Evolutionary conservation across 2,888 invertebrate species (phyloP), one percentile per base, ranked within the genome.

Genomic region (Mermis nigrescens): DNA sequence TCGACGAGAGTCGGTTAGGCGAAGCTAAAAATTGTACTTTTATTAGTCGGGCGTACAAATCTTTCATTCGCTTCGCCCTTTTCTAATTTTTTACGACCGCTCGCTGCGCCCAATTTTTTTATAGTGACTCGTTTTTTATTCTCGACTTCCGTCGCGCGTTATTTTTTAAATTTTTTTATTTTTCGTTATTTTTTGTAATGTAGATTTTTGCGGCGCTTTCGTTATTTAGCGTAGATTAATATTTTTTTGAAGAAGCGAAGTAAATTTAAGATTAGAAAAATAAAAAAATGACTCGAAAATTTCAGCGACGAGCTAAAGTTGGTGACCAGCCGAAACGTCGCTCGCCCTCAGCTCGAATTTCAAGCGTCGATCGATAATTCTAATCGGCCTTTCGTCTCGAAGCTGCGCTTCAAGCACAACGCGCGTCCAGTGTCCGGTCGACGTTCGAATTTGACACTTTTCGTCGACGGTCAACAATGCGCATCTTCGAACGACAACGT

Each of bases 401-500:
- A 66, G 54, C 59, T 69, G 45, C 59, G 53, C 12, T 31, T 61
- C 38, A 67, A 65, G 26, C 64, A 64, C 54, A 64, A 65, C 38
- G 53, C 31, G 2, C 31, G 15, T 27, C 45, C 22, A 46, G n/a
- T 12, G 31, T n/a, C n/a, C n/a, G n/a, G n/a, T n/a, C 54, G 7
- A 28, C 15, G 12, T 12, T 4, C 4, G 4, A 7, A 26, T 7
- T 12, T 26, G 24, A 12, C 29, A 29, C 12, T 12, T 15, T 15
- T 38, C 38, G 38, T 38, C 12, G 38, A 38, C 38, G 38, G 19
- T n/a, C 4, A 24, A 48, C 7, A 48, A 48, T 22, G 15, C 12
- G 24, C 7, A 48, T 22, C 7, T 48, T 24, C n/a, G 15, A 24
- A 19, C 51, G 12, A 24, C 51, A 7, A 22, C 24, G 51, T 19